Base-by-base conservation (phyloP, 2,113 vertebrate species). In the Dasypus novemcinctus region DNA sequence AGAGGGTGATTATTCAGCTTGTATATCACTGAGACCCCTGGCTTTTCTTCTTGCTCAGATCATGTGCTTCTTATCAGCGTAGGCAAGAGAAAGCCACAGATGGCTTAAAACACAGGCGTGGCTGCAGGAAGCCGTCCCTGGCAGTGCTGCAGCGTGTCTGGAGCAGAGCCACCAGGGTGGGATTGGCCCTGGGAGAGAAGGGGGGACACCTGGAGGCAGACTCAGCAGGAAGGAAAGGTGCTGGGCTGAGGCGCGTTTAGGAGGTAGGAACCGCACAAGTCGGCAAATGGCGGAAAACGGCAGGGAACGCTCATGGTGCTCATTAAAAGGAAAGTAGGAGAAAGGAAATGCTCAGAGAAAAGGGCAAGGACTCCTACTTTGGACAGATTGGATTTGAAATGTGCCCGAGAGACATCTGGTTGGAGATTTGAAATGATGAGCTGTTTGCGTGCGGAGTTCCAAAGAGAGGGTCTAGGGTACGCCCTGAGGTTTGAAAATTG, bases 351-450 rank as follows among this genome's bases (percentile, higher is more conserved):
- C 49, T 33, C 41, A n/a, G 41, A 29, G 59, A 85, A 41, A 33
- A 54, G 10, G 68, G 43, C 54, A 41, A 27, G 6, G 15, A 21
- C 10, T 29, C 72, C 43, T 0, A 0, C 54, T 6, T 14, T 14
- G 61, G 79, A 17, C 79, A 25, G 38, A 33, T 2, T 3, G 20
- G 78, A 33, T 13, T 29, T 36, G 1, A 79, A 79, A 57, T 52
- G 27, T 68, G 25, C 38, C 38, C 7, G 14, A 25, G 20, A 25
- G 18, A 59, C 61, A 7, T 31, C 33, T 38, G 52, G 8, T 31
- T 31, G 43, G 36, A 64, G 23, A 68, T 49, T 59, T 31, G n/a
- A 8, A 76, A 23, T 11, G 25, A 2, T 59, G 86, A 38, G 59
- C 25, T 68, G 27, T 59, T 21, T 15, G 33, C 69, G 6, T 2